phyloP scores from a whole-genome alignment of 2,113 vertebrate species.

The Abramis brama region DNA sequence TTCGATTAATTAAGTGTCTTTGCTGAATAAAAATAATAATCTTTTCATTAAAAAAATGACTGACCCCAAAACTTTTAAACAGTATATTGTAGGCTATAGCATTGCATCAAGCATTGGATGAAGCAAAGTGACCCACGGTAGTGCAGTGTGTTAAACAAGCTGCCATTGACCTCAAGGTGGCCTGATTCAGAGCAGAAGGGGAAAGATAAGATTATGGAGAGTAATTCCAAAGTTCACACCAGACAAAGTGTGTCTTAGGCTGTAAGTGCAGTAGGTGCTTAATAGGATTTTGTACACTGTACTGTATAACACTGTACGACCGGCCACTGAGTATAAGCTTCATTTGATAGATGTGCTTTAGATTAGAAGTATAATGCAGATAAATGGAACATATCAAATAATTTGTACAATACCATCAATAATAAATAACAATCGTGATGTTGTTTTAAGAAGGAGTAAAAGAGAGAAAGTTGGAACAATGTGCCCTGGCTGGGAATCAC shows the following conservation, averaged over 20 bases:
- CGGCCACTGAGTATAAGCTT: background rate
- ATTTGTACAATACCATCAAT: background rate
- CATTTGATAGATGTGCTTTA: background rate
- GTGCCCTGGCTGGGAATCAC: background rate
- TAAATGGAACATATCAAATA: background rate
- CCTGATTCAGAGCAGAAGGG: conserved; percentile 16
- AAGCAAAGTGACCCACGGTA: conserved; percentile 18
- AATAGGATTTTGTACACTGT: conserved; percentile 26
- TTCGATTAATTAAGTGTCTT: background rate
- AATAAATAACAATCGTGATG: background rate
- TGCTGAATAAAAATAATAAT: no score
- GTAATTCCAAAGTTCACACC: conserved; percentile 34
- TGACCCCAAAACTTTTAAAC: background rate
- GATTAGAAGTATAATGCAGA: background rate
- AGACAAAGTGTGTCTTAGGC: conserved; percentile 52
- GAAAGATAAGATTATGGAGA: conserved; percentile 53
- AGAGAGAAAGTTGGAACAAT: background rate
- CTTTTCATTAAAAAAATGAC: background rate
- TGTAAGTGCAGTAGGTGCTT: conserved; percentile 35
- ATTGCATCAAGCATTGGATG: background rate
- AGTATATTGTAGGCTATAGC: background rate
- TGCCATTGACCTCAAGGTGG: conserved; percentile 25
- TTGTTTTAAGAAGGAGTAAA: background rate
- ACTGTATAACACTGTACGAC: background rate
- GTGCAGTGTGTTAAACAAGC: conserved; percentile 39